Conservation (phyloP, 2,888 invertebrate genomes). For the Lypha dubia region DNA sequence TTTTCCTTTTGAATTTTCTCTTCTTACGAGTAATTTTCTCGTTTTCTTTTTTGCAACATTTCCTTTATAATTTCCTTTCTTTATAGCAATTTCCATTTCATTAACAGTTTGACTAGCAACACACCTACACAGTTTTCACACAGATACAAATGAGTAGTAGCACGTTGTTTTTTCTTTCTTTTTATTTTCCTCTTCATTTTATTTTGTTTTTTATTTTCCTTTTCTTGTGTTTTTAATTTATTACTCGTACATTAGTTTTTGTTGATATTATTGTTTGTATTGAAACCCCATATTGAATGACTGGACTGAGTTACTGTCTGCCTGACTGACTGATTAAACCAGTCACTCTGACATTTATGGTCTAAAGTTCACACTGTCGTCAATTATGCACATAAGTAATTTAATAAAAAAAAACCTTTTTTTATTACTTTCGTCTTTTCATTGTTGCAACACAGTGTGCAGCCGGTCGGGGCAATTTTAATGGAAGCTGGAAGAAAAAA, state of each 20-base stretch:
- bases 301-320: constrained; percentile 14
- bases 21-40: constrained; percentile 7
- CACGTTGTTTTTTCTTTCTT: not conserved
- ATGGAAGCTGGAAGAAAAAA: constrained; percentile 41
- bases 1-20: constrained; percentile 39
- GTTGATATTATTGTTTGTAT: constrained; percentile 29
- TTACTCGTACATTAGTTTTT: constrained; percentile 22
- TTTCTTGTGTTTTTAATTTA: not conserved
- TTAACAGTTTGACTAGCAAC: constrained; percentile 12
- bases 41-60: constrained; percentile 32
- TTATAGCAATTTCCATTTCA: constrained; percentile 34
- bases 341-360: not conserved
- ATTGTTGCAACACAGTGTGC: constrained; percentile 10
- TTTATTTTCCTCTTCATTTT: not conserved
- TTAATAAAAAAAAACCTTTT: constrained; percentile 39
- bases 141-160: not conserved
- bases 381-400: constrained; percentile 48
- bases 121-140: constrained; percentile 12
- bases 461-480: not conserved
- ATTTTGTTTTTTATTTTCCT: not conserved
- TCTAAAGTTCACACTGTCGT: constrained; percentile 47
- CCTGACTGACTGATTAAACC: constrained; percentile 14
- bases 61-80: constrained; percentile 57
- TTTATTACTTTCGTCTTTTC: not conserved
- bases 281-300: constrained; percentile 36